Evolutionary conservation across 2,888 invertebrate species (phyloP), one percentile per base, ranked within the genome.

Genomic region (Hesperia comma): DNA sequence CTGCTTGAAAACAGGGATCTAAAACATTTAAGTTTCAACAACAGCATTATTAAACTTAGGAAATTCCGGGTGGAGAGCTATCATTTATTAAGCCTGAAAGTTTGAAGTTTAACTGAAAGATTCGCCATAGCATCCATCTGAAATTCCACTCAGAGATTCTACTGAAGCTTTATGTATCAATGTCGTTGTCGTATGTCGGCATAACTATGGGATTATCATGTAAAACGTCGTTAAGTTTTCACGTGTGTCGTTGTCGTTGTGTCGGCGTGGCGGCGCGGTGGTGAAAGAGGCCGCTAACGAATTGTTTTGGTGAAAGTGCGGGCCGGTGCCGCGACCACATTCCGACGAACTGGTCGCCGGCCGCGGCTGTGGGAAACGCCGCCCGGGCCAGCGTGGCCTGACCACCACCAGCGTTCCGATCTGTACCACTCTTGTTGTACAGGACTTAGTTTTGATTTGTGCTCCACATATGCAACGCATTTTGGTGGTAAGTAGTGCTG

Each of bases 281-380:
- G 88, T 89, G 88, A 91, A 90, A 89, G 92, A 90, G 90, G 88
- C 88, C 89, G 89, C 90, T 88, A 91, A 91, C 92, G 92, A 92
- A 92, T 90, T 91, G 92, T 92, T 92, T 92, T 92, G 92, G 93
- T 93, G 93, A 93, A 93, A 92, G 93, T 92, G 88, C 91, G 90
- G 87, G 86, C 89, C 90, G 63, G 55, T 63, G 63, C 88, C 88
- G 87, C 88, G 90, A 91, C 91, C 93, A 92, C 90, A 92, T 92
- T 92, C 92, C 92, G 80, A 88, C 78, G 90, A 90, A 90, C 92
- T 90, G 92, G 92, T 92, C 91, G 91, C 85, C 84, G 87, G 87
- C 86, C 85, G 86, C 83, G 85, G 88, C 92, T 93, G 93, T 93
- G 94, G 93, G 93, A 94, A 93, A 86, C 86, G 86, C 86, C 86